Percentiles rank a stretch among this genome's conserved stretches.
Evolutionary conservation across 2,888 invertebrate genomes (phyloP).

Genomic region (Homarus gammarus): DNA sequence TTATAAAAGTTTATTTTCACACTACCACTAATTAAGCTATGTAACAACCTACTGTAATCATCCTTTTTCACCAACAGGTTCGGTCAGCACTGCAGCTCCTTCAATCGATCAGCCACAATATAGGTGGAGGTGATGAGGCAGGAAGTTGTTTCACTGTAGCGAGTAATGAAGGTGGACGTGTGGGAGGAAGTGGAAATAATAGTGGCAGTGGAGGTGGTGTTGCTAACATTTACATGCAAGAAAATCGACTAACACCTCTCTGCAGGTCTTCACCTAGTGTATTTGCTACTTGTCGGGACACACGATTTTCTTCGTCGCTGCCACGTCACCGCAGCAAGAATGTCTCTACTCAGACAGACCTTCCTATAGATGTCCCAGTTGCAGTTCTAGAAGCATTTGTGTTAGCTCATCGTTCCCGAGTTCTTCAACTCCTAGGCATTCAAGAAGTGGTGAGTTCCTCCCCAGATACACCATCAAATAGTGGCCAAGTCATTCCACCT

Average conservation of each 20-base stretch:
- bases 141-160: constrained; percentile 50
- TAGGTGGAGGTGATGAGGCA: constrained; percentile 45
- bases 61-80: constrained; percentile 65
- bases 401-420: constrained; percentile 70
- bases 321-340: constrained; percentile 47
- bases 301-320: constrained; percentile 16
- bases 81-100: constrained; percentile 72
- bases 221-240: constrained; percentile 41
- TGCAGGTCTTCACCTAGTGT: constrained; percentile 74
- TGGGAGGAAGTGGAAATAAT: background rate
- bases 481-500: background rate
- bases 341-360: constrained; percentile 72
- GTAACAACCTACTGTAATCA: too few relatives aligned
- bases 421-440: constrained; percentile 73
- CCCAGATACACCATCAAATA: background rate
- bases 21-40: too few relatives aligned
- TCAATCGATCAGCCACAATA: constrained; percentile 67
- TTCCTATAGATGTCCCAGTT: constrained; percentile 75
- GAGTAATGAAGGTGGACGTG: constrained; percentile 40
- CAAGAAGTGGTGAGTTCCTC: constrained; percentile 39
- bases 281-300: constrained; percentile 54
- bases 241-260: constrained; percentile 44
- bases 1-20: too few relatives aligned
- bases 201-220: constrained; percentile 9
- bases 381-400: constrained; percentile 76